Base-by-base conservation (phyloP, 2,888 invertebrate genomes). In the Chrysotoxum bicinctum region DNA sequence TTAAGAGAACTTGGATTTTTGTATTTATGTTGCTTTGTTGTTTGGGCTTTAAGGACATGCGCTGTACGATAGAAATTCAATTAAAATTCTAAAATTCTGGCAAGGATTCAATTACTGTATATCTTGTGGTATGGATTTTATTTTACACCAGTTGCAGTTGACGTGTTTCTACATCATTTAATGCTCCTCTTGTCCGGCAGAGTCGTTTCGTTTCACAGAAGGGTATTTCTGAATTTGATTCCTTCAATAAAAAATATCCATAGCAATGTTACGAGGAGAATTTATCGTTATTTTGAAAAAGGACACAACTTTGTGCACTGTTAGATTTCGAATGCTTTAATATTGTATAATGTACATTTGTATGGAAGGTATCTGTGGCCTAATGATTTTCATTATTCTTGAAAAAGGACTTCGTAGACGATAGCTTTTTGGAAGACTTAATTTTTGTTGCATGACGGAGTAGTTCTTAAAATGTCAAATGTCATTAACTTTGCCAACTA, bases 381-480 rank as follows among this genome's bases (percentile, higher is more conserved):
- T 1, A 23, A 12, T 23, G 21, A 12, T 48, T 21, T 45, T 48
- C 7, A 48, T 58, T 14, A 8, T 30, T 9, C 3, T 54, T 6
- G 30, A 16, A 10, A 30, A 16, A 54, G 3, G 8, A 26, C 23
- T n/a, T 23, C 14, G 14, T 23, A 30, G 6, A 52, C 9, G 26
- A n/a, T 30, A 32, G 32, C 40, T 73, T 73, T 50, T 9, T 6
- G n/a, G 68, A 7, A 32, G 56, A 66, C 12, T 19, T 23, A 30
- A 40, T 32, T 45, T 54, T 37, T 40, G 56, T 48, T 58, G 30
- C 52, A 19, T 48, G 37, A 73, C 8, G 1, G 14, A n/a, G 50
- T n/a, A n/a, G 68, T 68, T 26, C 73, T 82, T 82, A 82, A 73
- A 62, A 56, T 82, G 82, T 82, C 77, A 77, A 40, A 66, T 21